Evolutionary conservation across 2,888 invertebrate genomes (phyloP).

Genomic region (Argyresthia goedartella): DNA sequence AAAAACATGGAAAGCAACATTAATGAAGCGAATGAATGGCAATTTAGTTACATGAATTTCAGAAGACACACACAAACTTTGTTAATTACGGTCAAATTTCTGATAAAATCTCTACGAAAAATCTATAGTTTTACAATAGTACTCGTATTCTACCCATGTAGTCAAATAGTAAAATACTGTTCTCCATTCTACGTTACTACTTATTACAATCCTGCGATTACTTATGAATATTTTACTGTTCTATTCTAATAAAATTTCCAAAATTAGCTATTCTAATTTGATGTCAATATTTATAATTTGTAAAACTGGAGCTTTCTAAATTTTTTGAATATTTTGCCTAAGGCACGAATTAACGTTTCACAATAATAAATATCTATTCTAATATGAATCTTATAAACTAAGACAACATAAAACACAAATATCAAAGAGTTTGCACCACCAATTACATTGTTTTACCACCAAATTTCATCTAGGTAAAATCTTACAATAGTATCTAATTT

Average conservation of each 20-base stretch:
- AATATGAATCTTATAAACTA: conserved; percentile 40
- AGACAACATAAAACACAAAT: conserved; percentile 36
- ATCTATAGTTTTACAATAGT: conserved; percentile 21
- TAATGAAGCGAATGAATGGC: conserved; percentile 46
- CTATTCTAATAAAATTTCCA: conserved; percentile 2
- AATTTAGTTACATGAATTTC: conserved; percentile 27
- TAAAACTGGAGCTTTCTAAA: conserved; percentile 2
- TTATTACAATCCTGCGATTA: conserved; percentile 18
- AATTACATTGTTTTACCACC: conserved; percentile 47
- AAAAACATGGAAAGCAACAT: conserved; percentile 58
- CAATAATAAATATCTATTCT: conserved; percentile 33
- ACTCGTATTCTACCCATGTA: conserved; percentile 34
- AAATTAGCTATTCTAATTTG: conserved; percentile 1
- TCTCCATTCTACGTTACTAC: conserved; percentile 13
- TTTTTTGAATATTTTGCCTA: conserved; percentile 31
- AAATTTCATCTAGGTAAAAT: conserved; percentile 31
- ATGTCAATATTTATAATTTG: neutral
- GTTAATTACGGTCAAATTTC: conserved; percentile 25
- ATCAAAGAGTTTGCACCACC: conserved; percentile 65
- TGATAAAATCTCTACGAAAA: conserved; percentile 32
- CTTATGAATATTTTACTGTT: neutral
- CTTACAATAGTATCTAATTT: conserved; percentile 22
- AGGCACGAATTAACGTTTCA: conserved; percentile 30
- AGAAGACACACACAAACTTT: conserved; percentile 28
- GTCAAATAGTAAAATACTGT: conserved; percentile 33